phyloP scores from a whole-genome alignment of 2,113 vertebrate species.

The Caracal caracal region DNA sequence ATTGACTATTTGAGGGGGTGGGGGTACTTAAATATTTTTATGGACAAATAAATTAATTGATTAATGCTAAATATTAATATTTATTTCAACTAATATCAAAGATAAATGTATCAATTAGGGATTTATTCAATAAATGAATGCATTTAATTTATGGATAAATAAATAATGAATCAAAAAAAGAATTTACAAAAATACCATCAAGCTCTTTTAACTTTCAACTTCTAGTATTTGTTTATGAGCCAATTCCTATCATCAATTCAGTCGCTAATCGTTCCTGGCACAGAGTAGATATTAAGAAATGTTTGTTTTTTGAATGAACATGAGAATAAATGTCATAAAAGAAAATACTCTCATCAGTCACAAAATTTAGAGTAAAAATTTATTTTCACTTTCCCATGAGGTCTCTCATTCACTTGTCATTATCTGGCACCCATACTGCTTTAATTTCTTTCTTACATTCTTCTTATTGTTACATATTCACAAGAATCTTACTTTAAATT shows the following conservation, averaged over 20 bases:
- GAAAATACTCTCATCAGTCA: background rate
- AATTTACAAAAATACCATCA: background rate
- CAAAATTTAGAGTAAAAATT: slow-evolving; percentile 21
- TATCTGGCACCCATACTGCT: background rate
- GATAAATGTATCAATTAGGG: background rate
- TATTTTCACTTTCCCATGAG: slow-evolving; percentile 3
- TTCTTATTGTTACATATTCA: background rate
- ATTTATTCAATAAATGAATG: background rate
- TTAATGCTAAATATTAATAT: background rate
- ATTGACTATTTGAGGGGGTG: background rate
- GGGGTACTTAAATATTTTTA: background rate
- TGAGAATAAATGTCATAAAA: slow-evolving; percentile 34
- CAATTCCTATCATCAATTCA: slow-evolving; percentile 15
- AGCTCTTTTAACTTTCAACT: background rate
- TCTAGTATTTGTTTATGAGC: background rate
- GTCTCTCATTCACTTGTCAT: background rate
- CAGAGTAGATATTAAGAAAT: slow-evolving; percentile 8
- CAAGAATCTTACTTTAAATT: slow-evolving; percentile 6
- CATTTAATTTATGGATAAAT: background rate
- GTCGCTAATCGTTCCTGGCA: slow-evolving; percentile 28
- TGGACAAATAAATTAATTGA: background rate
- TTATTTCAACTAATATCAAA: background rate
- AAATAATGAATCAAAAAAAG: background rate
- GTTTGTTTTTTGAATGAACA: slow-evolving; percentile 11
- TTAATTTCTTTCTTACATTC: background rate